Percentiles rank a stretch among this genome's conserved stretches.
These are phyloP conservation scores for Lerema accius DNA, from an alignment of 1,140 invertebrate species.

Conservation along the genomic window DNA sequence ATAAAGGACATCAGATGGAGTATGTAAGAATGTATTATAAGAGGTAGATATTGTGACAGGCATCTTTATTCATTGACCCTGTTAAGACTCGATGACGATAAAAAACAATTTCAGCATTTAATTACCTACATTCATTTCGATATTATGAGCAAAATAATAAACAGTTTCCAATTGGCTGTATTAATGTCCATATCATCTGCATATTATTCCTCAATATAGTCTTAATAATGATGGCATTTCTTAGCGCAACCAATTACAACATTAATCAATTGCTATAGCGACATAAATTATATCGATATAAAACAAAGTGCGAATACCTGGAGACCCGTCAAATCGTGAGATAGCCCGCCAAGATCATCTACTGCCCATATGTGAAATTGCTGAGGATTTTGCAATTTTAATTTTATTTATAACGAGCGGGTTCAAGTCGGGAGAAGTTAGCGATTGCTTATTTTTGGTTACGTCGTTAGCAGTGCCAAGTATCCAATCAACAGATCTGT, in stretches of 20 bases:
- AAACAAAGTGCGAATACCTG: slow-evolving; percentile 59
- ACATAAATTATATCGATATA: slow-evolving; percentile 78
- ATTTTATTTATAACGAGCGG: slow-evolving; percentile 75
- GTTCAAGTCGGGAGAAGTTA: slow-evolving; percentile 42
- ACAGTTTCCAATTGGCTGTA: slow-evolving; percentile 7
- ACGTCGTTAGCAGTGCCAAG: no score
- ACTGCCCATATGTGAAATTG: slow-evolving; percentile 77
- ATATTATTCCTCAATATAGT: slow-evolving; percentile 44
- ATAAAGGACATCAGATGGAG: no score
- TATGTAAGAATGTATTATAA: no score
- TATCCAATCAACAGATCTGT: no score
- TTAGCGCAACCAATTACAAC: slow-evolving; percentile 56
- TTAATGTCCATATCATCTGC: slow-evolving; percentile 39
- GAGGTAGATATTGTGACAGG: no score
- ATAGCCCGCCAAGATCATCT: slow-evolving; percentile 75
- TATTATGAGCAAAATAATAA: no score
- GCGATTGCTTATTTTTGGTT: no score
- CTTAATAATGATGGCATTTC: slow-evolving; percentile 44
- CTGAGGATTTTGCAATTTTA: slow-evolving; percentile 79
- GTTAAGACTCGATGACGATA: no score
- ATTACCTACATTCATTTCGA: no score
- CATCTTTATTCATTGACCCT: no score
- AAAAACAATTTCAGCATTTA: no score
- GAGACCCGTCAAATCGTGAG: slow-evolving; percentile 66
- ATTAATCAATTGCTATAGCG: slow-evolving; percentile 69